phyloP scores from a whole-genome alignment of 23 tunicate species.

The Trididemnum nubilum region DNA sequence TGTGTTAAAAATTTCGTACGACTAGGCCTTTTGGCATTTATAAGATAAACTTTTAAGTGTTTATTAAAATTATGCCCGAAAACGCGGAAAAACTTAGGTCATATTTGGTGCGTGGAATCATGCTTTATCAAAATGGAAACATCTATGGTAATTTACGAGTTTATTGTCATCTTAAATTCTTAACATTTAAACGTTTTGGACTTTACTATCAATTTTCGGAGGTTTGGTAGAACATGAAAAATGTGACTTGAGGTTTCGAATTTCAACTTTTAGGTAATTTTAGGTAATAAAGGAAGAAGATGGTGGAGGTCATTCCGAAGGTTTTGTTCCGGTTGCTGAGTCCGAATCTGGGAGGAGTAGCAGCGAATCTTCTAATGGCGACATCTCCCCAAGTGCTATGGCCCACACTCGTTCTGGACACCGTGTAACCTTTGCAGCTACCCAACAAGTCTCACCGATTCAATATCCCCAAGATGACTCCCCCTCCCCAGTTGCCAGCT shows the following conservation, averaged over 20 bases:
- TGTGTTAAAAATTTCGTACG: too few relatives aligned
- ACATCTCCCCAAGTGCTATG: conserved; percentile 36
- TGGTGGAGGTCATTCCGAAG: conserved; percentile 17
- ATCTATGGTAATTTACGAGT: too few relatives aligned
- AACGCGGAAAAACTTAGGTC: not conserved
- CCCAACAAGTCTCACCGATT: conserved; percentile 61
- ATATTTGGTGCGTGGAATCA: not conserved
- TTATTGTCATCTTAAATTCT: too few relatives aligned
- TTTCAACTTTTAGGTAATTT: too few relatives aligned
- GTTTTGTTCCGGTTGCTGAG: conserved; percentile 11
- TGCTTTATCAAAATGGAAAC: too few relatives aligned
- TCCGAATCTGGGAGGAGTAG: conserved; percentile 38
- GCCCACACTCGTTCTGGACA: conserved; percentile 45
- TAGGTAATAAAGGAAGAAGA: conserved; percentile 65
- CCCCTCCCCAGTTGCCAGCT: conserved; percentile 46
- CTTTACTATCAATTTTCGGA: too few relatives aligned
- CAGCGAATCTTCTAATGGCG: conserved; percentile 53
- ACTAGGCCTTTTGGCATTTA: too few relatives aligned
- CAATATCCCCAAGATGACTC: conserved; percentile 43
- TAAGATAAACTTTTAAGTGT: not conserved
- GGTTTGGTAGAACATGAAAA: too few relatives aligned
- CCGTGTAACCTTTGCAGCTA: conserved; percentile 57
- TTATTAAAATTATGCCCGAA: not conserved
- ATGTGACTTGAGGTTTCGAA: too few relatives aligned
- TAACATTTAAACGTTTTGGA: too few relatives aligned